Base-by-base conservation (phyloP, 1,140 invertebrate species). In the Cydia splendana region DNA sequence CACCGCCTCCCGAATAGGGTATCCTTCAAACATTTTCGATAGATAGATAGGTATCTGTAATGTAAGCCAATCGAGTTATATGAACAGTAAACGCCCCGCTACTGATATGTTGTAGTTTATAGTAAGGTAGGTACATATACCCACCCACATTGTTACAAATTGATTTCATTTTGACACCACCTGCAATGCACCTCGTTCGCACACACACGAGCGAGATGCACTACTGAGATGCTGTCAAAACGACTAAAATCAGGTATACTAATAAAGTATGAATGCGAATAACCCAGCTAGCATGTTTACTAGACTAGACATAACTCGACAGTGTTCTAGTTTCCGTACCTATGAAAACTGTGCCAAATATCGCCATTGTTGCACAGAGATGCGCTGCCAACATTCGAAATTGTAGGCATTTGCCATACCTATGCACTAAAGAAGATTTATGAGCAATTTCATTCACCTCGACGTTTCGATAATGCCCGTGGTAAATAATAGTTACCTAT, bases 301-400 rank as follows among this genome's bases (percentile, higher is more conserved):
- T n/a, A 53, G n/a, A 53, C 51, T 53, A 62, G 57, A 62, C 57
- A 12, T 18, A 62, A 24, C 57, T 18, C 18, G 53, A 10, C 18
- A 24, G 57, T 62, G 18, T 62, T 24, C 57, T 12, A 62, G 57
- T 62, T 62, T 62, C 20, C 57, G 57, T 24, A 24, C 57, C 51
- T 53, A n/a, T 53, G 20, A 10, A 62, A 62, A 62, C 53, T 57
- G 53, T 57, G n/a, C 53, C 53, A 57, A 57, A 57, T 57, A 57
- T 57, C 53, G 53, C 6, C 15, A 18, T 57, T 57, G 15, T 57
- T 57, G 53, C 15, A 18, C 15, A 18, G 5, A 9, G 53, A 57
- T 57, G 53, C 48, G 48, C 48, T 20, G 53, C 53, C 53, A 57
- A 24, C 57, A 12, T 62, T 62, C 20, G 7, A 18, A n/a, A 62